Conservation (phyloP, 2,113 vertebrate genomes). For the Cyanoliseus patagonus region DNA sequence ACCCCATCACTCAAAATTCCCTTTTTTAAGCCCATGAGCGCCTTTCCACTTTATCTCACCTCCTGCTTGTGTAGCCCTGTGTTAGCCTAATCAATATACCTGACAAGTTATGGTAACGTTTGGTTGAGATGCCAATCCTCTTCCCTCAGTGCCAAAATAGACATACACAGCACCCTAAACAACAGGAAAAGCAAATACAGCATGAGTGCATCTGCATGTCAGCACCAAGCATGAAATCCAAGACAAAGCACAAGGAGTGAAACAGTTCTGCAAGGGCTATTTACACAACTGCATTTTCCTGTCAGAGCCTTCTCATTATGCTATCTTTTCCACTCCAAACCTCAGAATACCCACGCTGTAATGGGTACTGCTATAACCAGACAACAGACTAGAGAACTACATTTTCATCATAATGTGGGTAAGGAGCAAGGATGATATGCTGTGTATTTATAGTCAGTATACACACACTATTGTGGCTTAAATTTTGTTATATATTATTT, state of each 20-base stretch:
- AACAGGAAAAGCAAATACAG: background rate
- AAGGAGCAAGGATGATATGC: background rate
- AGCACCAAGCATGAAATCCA: background rate
- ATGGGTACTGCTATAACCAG: background rate
- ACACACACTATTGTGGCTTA: background rate
- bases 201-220: background rate
- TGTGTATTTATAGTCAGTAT: background rate
- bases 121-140: conserved; percentile 51
- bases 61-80: background rate
- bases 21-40: background rate
- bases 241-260: background rate
- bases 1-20: background rate
- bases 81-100: conserved; percentile 39
- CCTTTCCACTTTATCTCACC: background rate
- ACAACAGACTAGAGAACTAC: background rate
- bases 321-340: background rate
- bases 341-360: background rate
- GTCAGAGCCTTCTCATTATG: background rate
- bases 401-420: background rate
- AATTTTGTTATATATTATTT: background rate
- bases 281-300: background rate
- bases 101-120: conserved; percentile 73
- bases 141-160: conserved; percentile 62
- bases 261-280: background rate
- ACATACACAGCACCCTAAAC: conserved; percentile 76